These are phyloP conservation scores for Bambusicola thoracicus DNA, from an alignment of 2,113 vertebrate genomes.

Conservation along the genomic window DNA sequence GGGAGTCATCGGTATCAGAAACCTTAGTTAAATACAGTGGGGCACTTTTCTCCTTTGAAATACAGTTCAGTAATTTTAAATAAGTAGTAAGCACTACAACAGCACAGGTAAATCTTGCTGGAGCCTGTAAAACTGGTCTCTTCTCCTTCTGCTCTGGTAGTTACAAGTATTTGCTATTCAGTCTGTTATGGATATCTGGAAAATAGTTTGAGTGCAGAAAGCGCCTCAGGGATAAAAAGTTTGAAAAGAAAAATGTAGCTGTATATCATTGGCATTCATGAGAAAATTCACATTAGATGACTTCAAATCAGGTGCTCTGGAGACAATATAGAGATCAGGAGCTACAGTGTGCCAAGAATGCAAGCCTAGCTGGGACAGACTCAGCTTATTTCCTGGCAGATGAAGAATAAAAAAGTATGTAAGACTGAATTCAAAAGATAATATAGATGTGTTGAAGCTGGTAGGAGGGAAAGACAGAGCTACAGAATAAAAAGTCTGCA, in stretches of 20 bases:
- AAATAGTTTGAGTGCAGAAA: conserved; percentile 67
- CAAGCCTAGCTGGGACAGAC: conserved; percentile 15
- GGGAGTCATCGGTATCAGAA: not conserved
- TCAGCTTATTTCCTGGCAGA: not conserved
- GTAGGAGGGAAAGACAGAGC: conserved; percentile 24
- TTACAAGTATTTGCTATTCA: conserved; percentile 72
- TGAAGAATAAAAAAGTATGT: not conserved
- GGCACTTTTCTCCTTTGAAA: not conserved
- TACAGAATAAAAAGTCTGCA: not conserved
- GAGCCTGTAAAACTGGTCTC: not conserved
- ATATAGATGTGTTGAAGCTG: not conserved
- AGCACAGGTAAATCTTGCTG: conserved; percentile 50
- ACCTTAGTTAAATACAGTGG: not conserved
- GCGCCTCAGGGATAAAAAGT: conserved; percentile 68
- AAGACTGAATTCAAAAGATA: conserved; percentile 35
- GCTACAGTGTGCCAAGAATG: conserved; percentile 61
- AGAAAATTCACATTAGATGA: conserved; percentile 72
- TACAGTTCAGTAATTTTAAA: conserved; percentile 51
- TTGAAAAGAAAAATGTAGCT: conserved; percentile 68
- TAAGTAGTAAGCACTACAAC: conserved; percentile 14
- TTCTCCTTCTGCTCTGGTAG: conserved; percentile 50
- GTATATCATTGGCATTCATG: conserved; percentile 78
- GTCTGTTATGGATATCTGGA: conserved; percentile 55
- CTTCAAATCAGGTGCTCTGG: conserved; percentile 69
- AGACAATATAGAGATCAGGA: conserved; percentile 73